Percentiles rank a stretch among this genome's conserved stretches.
These are phyloP conservation scores for Drosophila kambysellisi DNA, from an alignment of 2,888 invertebrate species.

Conservation along the genomic window DNA sequence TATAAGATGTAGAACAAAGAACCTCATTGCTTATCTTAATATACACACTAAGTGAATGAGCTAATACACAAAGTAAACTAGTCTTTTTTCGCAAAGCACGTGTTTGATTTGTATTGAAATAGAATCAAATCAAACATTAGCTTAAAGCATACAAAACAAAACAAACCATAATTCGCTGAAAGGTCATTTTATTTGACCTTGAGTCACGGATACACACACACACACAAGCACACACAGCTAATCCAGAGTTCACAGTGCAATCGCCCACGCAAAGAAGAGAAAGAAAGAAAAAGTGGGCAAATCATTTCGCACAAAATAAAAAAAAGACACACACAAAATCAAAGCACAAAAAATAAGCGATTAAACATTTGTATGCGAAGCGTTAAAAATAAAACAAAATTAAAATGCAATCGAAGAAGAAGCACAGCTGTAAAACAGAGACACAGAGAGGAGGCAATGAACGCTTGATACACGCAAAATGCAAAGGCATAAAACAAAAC, in stretches of 20 bases:
- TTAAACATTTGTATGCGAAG: constrained; percentile 63
- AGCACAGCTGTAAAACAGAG: constrained; percentile 9
- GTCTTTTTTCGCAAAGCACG: constrained; percentile 21
- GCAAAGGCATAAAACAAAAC: constrained; percentile 48
- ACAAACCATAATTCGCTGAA: constrained; percentile 51
- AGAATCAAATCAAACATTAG: neutral
- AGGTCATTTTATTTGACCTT: constrained; percentile 56
- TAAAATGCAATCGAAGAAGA: constrained; percentile 58
- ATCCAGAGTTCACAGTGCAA: constrained; percentile 39
- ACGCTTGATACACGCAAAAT: constrained; percentile 78
- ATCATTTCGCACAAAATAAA: constrained; percentile 41
- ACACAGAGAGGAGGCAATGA: constrained; percentile 65
- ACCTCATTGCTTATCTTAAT: constrained; percentile 19
- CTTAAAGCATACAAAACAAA: constrained; percentile 10
- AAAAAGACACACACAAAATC: neutral
- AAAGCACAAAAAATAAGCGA: constrained; percentile 38
- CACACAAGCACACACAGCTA: constrained; percentile 9
- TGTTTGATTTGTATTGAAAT: constrained; percentile 15
- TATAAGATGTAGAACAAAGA: constrained; percentile 20
- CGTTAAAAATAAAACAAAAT: constrained; percentile 67
- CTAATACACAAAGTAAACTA: neutral
- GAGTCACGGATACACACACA: constrained; percentile 23
- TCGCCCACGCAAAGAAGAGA: neutral
- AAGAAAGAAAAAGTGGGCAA: constrained; percentile 16
- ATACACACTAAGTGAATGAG: constrained; percentile 4